Base-by-base conservation (phyloP, 1,140 invertebrate species). In the Danaus plexippus region DNA sequence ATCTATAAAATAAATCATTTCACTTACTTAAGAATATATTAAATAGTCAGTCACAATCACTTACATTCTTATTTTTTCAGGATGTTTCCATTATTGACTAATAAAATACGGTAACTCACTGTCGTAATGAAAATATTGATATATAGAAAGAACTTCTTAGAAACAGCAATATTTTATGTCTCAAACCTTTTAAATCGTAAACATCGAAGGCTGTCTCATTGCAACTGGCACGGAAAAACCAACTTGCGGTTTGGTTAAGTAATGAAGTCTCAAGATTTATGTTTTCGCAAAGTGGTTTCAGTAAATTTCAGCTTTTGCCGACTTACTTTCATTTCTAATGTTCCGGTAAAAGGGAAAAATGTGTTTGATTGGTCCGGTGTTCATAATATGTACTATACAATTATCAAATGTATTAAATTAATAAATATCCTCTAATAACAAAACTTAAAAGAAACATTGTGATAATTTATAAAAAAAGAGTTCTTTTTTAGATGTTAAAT, bases 211-310 rank as follows among this genome's bases (percentile, higher is more conserved):
- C 66, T 63, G 73, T 61, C 71, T 72, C 68, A 67, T 69, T 70
- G 71, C 59, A 64, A 66, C 52, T 56, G 54, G 62, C 57, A 60
- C 22, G 67, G 70, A 77, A 82, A 77, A 77, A 76, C 71, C 76
- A 72, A 78, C 69, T 75, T 71, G 72, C 55, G 74, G 66, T 62
- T 63, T 64, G 57, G 63, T 63, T 71, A 71, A 78, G 77, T 82
- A 80, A 80, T 77, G 79, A 82, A 80, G 75, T 80, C 80, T 78
- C 72, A 77, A 78, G 77, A 82, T 82, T 82, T 80, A 78, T 82
- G 73, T 67, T 69, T 71, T 73, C 77, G 68, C 68, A 71, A 67
- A 71, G 67, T 66, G 68, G 53, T 64, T 67, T 57, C 52, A 54
- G 52, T 47, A 51, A 32, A 50, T 53, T 59, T 52, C 18, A 54